Conservation (phyloP, 2,888 invertebrate genomes). For the Apocheima hispidaria region DNA sequence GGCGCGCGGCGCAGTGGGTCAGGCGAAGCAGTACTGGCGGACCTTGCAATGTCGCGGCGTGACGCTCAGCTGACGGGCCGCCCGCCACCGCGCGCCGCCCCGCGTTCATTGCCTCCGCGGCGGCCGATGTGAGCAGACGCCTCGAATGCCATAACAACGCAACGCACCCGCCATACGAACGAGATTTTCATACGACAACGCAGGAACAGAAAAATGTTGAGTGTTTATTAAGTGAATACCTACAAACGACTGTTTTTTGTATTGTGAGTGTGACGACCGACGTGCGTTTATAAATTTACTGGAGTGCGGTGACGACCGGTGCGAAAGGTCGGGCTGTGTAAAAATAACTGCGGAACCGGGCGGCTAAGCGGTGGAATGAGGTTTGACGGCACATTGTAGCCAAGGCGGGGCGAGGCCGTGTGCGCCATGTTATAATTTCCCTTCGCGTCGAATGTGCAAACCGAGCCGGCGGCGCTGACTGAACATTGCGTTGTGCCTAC, state of each 20-base stretch:
- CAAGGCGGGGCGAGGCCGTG: conserved; percentile 84
- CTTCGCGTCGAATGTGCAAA: conserved; percentile 84
- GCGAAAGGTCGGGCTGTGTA: conserved; percentile 86
- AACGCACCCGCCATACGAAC: conserved; percentile 47
- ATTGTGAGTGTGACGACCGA: conserved; percentile 70
- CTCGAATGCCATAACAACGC: conserved; percentile 60
- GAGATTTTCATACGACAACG: conserved; percentile 30
- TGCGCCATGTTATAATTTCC: conserved; percentile 85
- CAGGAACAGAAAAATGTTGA: conserved; percentile 39
- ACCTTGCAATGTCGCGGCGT: conserved; percentile 88
- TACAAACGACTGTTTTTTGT: conserved; percentile 49
- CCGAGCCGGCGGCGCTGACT: conserved; percentile 60
- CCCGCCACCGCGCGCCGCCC: conserved; percentile 76
- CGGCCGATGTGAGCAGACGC: conserved; percentile 82
- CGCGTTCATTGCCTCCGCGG: conserved; percentile 90
- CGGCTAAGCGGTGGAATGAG: conserved; percentile 85
- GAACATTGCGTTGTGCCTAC: conserved; percentile 75
- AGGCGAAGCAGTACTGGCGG: conserved; percentile 79
- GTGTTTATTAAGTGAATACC: conserved; percentile 62
- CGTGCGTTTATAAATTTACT: conserved; percentile 70
- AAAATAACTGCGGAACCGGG: conserved; percentile 86
- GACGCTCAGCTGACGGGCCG: conserved; percentile 85
- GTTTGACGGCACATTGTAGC: conserved; percentile 85
- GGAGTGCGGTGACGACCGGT: conserved; percentile 84
- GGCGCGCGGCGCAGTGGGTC: conserved; percentile 77